Evolutionary conservation across 2,888 invertebrate genomes (phyloP), one percentile per base, ranked within the genome.

Genomic region (Tryphoninae sp.): DNA sequence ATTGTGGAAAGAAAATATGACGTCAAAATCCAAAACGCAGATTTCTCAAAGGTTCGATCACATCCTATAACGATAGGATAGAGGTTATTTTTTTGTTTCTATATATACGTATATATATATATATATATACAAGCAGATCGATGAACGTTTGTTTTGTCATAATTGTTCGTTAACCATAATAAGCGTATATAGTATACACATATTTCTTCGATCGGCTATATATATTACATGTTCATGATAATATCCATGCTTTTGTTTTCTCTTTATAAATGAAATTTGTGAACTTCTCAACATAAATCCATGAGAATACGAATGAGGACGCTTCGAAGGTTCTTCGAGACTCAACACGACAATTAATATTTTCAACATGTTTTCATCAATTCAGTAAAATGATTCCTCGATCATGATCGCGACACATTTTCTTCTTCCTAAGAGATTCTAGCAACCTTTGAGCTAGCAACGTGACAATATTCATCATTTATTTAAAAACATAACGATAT

Each of bases 171-270:
- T 64, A 53, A 61, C 76, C 62, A 51, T 76, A 79, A 72, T 82
- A 82, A 82, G 82, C 82, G 82, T 79, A 82, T 58, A 67, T 78
- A 74, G 67, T 78, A 73, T 74, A 73, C 16, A 42, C 49, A 45
- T 64, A 42, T 79, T 65, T 72, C 61, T 69, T 81, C 72, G 75
- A 78, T 45, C 72, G 68, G 49, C 71, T 71, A 51, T 78, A 16
- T 45, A n/a, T 61, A 58, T 16, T 61, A 26, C 11, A n/a, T 26
- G 42, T 9, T 49, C 49, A 22, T 49, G n/a, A 1, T n/a, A 61
- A 22, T n/a, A 13, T 51, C 7, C 11, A 51, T 2, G 26, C 51
- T 51, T 73, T 61, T 33, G 42, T 55, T 71, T 55, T 22, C 22
- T 55, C 11, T 49, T 33, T 33, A 11, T 53, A 53, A 68, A 13